A percentile compares a stretch with the other conserved stretches of the same genome.
phyloP scores from a whole-genome alignment of 2,797 vertebrate genomes.

The Ataeniobius toweri region DNA sequence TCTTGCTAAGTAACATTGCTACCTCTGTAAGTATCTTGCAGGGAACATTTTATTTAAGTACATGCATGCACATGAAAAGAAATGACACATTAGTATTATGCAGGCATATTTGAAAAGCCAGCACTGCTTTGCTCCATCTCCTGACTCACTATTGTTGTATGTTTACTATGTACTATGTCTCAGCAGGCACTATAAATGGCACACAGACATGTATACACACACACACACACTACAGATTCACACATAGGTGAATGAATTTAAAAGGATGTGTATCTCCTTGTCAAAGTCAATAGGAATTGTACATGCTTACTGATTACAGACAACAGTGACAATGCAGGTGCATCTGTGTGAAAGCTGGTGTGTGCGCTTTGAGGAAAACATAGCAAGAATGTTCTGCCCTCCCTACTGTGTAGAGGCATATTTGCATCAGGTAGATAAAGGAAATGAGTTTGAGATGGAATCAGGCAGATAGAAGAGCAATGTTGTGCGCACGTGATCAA shows the following conservation, averaged over 20 bases:
- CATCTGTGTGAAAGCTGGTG: conserved; percentile 29
- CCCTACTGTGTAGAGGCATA: conserved; percentile 38
- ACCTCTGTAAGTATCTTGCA: not conserved
- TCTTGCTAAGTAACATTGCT: not conserved
- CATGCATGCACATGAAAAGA: conserved; percentile 2
- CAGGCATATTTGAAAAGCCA: conserved; percentile 24
- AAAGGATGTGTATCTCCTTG: conserved; percentile 54
- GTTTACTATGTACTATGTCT: conserved; percentile 16
- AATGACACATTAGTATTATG: conserved; percentile 28
- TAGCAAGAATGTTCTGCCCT: conserved; percentile 43
- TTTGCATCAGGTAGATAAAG: conserved; percentile 74
- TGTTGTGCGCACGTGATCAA: conserved; percentile 47
- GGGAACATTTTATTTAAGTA: conserved; percentile 16
- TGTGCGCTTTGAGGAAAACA: conserved; percentile 15
- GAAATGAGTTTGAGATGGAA: conserved; percentile 71
- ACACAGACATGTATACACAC: conserved; percentile 8
- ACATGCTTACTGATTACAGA: conserved; percentile 61
- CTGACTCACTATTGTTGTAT: conserved; percentile 24
- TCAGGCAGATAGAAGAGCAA: conserved; percentile 44
- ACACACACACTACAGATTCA: conserved; percentile 23
- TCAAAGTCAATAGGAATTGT: conserved; percentile 66
- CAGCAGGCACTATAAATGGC: conserved; percentile 53
- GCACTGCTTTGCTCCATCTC: conserved; percentile 19
- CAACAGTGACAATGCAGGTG: conserved; percentile 33
- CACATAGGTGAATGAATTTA: conserved; percentile 51